Conservation (phyloP, 2,113 vertebrate genomes). For the Hippocampus comes region DNA sequence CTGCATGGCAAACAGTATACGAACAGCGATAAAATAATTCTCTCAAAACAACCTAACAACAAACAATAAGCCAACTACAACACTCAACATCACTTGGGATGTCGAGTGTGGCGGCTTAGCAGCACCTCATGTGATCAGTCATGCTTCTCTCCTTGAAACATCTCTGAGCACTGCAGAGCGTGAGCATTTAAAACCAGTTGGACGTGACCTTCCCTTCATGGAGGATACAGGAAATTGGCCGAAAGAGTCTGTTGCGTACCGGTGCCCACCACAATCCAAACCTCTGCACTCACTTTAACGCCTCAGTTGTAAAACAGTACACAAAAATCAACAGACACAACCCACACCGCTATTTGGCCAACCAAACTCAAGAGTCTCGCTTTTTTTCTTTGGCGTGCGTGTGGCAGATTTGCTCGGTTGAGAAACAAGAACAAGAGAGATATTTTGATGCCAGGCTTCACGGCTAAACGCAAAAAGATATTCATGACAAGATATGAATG, state of each 20-base stretch:
- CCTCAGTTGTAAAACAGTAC: not conserved
- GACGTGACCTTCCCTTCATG: constrained; percentile 19
- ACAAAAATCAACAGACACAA: not conserved
- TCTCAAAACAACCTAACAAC: too few species aligned
- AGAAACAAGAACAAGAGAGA: not conserved
- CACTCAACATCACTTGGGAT: constrained; percentile 15
- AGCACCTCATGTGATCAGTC: constrained; percentile 65
- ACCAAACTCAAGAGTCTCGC: not conserved
- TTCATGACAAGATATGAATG: not conserved
- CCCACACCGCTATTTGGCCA: not conserved
- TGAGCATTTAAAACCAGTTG: constrained; percentile 11
- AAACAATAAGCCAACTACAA: not conserved
- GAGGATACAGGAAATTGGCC: not conserved
- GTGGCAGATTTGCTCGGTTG: not conserved
- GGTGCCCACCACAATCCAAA: constrained; percentile 15
- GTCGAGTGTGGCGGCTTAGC: constrained; percentile 45
- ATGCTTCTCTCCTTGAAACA: constrained; percentile 58
- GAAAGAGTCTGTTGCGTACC: not conserved
- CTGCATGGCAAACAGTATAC: too few species aligned
- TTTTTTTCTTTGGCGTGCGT: not conserved
- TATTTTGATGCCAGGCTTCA: not conserved
- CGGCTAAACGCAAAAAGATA: not conserved
- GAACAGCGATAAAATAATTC: too few species aligned
- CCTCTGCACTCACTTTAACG: constrained; percentile 12
- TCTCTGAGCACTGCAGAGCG: constrained; percentile 22